Evolutionary conservation across 2,888 invertebrate genomes (phyloP), one percentile per base, ranked within the genome.

Genomic region (Galerucella calmariensis): DNA sequence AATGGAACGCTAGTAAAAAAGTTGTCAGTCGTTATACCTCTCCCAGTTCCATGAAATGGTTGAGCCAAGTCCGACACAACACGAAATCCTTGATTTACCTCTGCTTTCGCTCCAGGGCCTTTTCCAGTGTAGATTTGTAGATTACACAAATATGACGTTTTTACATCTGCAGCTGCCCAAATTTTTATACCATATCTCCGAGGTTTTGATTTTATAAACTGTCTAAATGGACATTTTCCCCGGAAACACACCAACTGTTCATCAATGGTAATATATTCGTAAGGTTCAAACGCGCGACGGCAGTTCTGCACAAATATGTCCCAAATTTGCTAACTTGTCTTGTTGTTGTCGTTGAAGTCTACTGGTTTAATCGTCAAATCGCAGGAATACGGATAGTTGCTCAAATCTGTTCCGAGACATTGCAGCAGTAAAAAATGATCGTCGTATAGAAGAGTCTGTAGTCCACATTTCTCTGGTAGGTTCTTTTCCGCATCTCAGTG

Each of bases 151-250:
- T 78, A 79, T n/a, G 74, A 69, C 11, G 75, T 79, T 61, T 72
- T 76, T 58, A 67, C 69, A 75, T 79, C 78, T 44, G 72, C 77
- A 56, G 74, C 73, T 65, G 77, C 68, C 78, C 79, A 79, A 73
- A 79, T 75, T 72, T 78, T 79, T 5, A 78, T 75, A 8, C 77
- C 79, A 59, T 79, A 77, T 27, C 27, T 65, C 67, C 61, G 65
- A 58, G 74, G 80, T 63, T 80, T 79, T 51, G 74, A 77, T 53
- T 79, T 80, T 58, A 80, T 81, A 53, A 74, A 78, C 59, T 80
- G 78, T 53, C 74, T 67, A 59, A 79, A 79, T 20, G 78, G 75
- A 27, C 75, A 76, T 61, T 76, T 72, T 63, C 77, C 76, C n/a
- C 76, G 71, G 46, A 79, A 76, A 59, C 59, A 63, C 20, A 79